Base-by-base conservation (phyloP, 2,888 invertebrate genomes). In the Drosophila nigritarsus region DNA sequence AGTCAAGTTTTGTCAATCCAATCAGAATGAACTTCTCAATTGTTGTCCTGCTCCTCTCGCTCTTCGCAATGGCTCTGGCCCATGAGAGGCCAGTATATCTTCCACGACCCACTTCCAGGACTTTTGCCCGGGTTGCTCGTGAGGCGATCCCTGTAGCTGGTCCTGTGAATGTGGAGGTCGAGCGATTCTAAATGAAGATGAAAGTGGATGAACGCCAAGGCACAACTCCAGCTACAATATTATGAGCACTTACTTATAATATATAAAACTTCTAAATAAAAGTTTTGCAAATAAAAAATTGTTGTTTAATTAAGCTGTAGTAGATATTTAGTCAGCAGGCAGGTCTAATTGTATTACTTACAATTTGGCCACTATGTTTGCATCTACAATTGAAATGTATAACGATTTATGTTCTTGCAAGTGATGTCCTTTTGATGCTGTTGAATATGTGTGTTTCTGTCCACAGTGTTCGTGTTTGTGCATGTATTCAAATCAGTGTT, bases 11-110 rank as follows among this genome's bases (percentile, higher is more conserved):
- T 42, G 67, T 9, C n/a, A 34, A 59, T 18, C 34, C 3, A 20
- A 48, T 34, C 4, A 72, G 11, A 48, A 76, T 76, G 77, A 76
- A 76, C 36, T 67, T 40, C 56, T 13, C 66, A 67, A 51, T 76
- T 42, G 11, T 56, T 24, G 0, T 76, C 7, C 40, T 76, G 24
- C 64, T 76, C 30, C 18, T 76, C 1, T 45, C 61, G 2, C 20
- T 71, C 50, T 65, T 49, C 29, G 71, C 49, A 20, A n/a, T 76
- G 64, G 61, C 38, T 27, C 20, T 64, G 42, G 65, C 13, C 0
- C 20, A 68, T 4, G 64, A 61, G 13, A 40, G 38, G 29, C 58
- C 54, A 0, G 61, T 50, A 20, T 58, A 68, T 40, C 32, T 45
- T 24, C 64, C 76, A 36, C 42, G 60, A 0, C 71, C 71, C 3